phyloP scores from a whole-genome alignment of 2,888 invertebrate genomes.

The Rhagium mordax region DNA sequence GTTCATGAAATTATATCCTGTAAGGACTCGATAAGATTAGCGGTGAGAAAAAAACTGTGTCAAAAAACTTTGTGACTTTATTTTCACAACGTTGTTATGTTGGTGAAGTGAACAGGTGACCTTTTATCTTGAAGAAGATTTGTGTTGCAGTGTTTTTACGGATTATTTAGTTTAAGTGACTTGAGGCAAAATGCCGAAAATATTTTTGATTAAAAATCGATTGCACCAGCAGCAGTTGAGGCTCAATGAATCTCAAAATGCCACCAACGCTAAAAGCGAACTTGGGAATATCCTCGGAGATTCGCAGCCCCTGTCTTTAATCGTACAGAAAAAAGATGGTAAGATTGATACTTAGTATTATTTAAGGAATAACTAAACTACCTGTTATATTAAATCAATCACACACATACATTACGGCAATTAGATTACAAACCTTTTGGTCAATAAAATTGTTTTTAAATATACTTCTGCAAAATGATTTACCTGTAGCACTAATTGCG shows the following conservation, averaged over 20 bases:
- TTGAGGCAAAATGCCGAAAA: slow-evolving; percentile 84
- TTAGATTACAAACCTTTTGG: no score
- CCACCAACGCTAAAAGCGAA: slow-evolving; percentile 77
- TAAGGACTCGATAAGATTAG: slow-evolving; percentile 11
- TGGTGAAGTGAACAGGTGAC: slow-evolving; percentile 34
- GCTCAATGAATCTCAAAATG: slow-evolving; percentile 87
- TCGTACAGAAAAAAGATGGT: slow-evolving; percentile 71
- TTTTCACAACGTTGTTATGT: slow-evolving; percentile 6
- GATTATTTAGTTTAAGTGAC: slow-evolving; percentile 37
- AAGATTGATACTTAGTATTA: slow-evolving; percentile 53
- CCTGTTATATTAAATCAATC: no score
- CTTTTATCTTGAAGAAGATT: slow-evolving; percentile 1
- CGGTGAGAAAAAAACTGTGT: slow-evolving; percentile 11
- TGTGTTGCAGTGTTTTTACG: slow-evolving; percentile 34
- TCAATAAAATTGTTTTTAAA: no score
- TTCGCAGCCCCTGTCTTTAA: slow-evolving; percentile 76
- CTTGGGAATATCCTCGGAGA: slow-evolving; percentile 69
- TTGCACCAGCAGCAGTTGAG: slow-evolving; percentile 92
- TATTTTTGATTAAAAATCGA: slow-evolving; percentile 92
- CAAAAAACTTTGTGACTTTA: background rate
- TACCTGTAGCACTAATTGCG: no score
- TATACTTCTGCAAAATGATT: no score
- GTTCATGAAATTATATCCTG: slow-evolving; percentile 26
- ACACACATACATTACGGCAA: no score
- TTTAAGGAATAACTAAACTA: background rate